Conservation (phyloP, 1,140 invertebrate species). For the Papilio machaon region DNA sequence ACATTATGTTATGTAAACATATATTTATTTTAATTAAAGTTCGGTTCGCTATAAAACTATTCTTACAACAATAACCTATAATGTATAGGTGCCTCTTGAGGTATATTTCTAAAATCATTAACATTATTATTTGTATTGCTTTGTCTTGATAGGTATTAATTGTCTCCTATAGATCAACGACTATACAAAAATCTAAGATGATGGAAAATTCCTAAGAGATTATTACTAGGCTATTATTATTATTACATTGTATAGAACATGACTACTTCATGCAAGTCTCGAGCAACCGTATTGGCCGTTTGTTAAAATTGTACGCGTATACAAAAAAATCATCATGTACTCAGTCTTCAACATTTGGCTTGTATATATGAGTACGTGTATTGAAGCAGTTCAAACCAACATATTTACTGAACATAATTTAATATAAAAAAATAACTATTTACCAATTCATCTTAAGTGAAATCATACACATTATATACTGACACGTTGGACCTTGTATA, state of each 20-base stretch:
- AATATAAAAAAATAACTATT: slow-evolving; percentile 47
- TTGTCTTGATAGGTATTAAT: slow-evolving; percentile 27
- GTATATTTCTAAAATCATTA: slow-evolving; percentile 26
- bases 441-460: slow-evolving; percentile 40
- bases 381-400: slow-evolving; percentile 60
- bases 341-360: slow-evolving; percentile 81
- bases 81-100: slow-evolving; percentile 39
- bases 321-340: slow-evolving; percentile 66
- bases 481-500: slow-evolving; percentile 58
- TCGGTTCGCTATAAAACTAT: slow-evolving; percentile 60
- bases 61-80: slow-evolving; percentile 43
- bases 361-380: slow-evolving; percentile 73
- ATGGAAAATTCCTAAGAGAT: slow-evolving; percentile 19
- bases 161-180: not conserved
- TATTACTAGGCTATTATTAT: slow-evolving; percentile 9
- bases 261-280: not conserved
- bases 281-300: not conserved
- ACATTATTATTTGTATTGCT: slow-evolving; percentile 32
- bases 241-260: slow-evolving; percentile 19
- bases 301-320: not conserved
- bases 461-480: slow-evolving; percentile 54
- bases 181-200: slow-evolving; percentile 22
- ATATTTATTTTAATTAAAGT: slow-evolving; percentile 66
- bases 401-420: slow-evolving; percentile 58
- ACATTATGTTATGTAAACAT: slow-evolving; percentile 65